Conservation (phyloP, 23 tunicate species). For the Styela plicata region DNA sequence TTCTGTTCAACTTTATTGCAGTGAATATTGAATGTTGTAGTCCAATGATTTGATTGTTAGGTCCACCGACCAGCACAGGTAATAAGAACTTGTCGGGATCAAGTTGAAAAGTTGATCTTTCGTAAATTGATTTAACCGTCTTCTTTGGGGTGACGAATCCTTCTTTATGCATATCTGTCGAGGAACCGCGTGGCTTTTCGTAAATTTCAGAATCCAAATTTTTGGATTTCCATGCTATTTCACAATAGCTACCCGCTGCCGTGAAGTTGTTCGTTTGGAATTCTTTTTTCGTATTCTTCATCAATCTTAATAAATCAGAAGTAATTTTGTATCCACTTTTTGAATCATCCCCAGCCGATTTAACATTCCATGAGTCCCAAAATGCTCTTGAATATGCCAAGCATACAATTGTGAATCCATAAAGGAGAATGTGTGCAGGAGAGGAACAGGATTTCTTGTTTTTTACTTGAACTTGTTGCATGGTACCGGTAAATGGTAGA, state of each 20-base stretch:
- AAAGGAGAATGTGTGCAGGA: not conserved
- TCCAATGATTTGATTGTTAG: constrained; percentile 14
- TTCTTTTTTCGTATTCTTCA: not conserved
- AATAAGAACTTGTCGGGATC: not conserved
- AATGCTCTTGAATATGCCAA: not conserved
- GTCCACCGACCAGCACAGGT: constrained; percentile 12
- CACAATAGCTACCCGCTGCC: not conserved
- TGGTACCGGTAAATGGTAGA: too few relatives aligned
- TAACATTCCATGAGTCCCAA: not conserved
- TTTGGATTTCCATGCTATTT: not conserved
- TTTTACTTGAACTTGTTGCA: not conserved
- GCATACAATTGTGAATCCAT: not conserved
- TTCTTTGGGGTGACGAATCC: not conserved
- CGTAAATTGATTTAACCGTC: not conserved
- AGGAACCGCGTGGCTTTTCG: not conserved
- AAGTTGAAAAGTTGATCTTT: not conserved
- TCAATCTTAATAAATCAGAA: not conserved
- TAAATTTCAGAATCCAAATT: not conserved
- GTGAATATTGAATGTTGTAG: not conserved
- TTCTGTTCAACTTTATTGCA: constrained; percentile 17
- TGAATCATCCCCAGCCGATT: not conserved
- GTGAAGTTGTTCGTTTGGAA: not conserved
- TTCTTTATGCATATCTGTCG: not conserved
- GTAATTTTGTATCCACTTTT: not conserved
- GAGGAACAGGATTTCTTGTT: not conserved